Evolutionary conservation across 2,888 invertebrate genomes (phyloP).

Genomic region (Ellobium chinense): DNA sequence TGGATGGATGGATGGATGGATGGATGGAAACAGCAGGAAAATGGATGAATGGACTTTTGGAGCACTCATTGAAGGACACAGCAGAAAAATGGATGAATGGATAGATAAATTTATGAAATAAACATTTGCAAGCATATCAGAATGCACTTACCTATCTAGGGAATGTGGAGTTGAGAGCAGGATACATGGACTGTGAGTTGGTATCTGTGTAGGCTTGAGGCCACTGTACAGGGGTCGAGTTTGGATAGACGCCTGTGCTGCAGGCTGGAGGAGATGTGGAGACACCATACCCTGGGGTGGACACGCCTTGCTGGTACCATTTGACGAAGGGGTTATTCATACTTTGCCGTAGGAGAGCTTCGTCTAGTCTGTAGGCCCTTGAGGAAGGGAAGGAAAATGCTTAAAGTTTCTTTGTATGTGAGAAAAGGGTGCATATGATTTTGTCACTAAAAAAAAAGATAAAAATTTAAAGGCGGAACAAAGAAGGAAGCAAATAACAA

Average conservation of each 20-base stretch:
- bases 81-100: too few relatives aligned
- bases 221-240: slow-evolving; percentile 64
- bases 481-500: background rate
- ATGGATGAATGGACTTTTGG: too few relatives aligned
- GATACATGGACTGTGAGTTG: slow-evolving; percentile 60
- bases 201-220: slow-evolving; percentile 66
- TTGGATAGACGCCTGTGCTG: slow-evolving; percentile 54
- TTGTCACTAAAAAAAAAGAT: too few relatives aligned
- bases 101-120: too few relatives aligned
- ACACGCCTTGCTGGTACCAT: slow-evolving; percentile 68
- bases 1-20: too few relatives aligned
- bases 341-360: slow-evolving; percentile 71
- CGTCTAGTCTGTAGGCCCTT: slow-evolving; percentile 72
- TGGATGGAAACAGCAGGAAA: too few relatives aligned
- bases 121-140: too few relatives aligned
- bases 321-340: slow-evolving; percentile 74
- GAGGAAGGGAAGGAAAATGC: too few relatives aligned
- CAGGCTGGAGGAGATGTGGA: slow-evolving; percentile 47
- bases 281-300: slow-evolving; percentile 27
- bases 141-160: slow-evolving; percentile 55
- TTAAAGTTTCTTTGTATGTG: too few relatives aligned
- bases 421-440: too few relatives aligned
- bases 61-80: too few relatives aligned
- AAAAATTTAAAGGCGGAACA: too few relatives aligned
- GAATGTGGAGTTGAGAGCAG: slow-evolving; percentile 58